Percentiles rank a stretch among this genome's conserved stretches.
phyloP scores from a whole-genome alignment of 2,888 invertebrate species.

The Salticus scenicus region DNA sequence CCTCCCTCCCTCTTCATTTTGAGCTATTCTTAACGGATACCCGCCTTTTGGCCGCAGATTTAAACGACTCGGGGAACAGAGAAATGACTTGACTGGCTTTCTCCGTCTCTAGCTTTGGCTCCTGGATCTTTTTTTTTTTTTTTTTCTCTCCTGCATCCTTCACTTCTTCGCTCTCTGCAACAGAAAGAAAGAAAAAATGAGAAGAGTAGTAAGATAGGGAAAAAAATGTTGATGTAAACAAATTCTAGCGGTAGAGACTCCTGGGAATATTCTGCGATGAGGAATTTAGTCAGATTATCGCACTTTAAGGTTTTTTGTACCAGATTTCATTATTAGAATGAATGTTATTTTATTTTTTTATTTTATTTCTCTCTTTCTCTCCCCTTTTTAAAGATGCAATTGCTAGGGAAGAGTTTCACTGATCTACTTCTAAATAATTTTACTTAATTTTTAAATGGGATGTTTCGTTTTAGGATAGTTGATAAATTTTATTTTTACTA shows the following conservation, averaged over 20 bases:
- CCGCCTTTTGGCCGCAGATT: constrained; percentile 65
- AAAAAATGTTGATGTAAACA: not conserved
- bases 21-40: constrained; percentile 52
- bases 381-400: too few relatives aligned
- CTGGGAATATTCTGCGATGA: not conserved
- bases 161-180: not conserved
- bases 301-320: too few relatives aligned
- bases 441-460: too few relatives aligned
- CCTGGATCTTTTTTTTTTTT: not conserved
- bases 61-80: constrained; percentile 44
- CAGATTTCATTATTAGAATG: too few relatives aligned
- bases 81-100: constrained; percentile 14
- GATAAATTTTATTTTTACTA: too few relatives aligned
- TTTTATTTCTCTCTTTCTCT: too few relatives aligned
- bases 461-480: too few relatives aligned
- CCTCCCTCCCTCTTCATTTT: constrained; percentile 25
- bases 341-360: too few relatives aligned
- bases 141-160: not conserved
- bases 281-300: not conserved
- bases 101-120: not conserved
- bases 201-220: not conserved
- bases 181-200: not conserved
- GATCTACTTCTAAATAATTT: too few relatives aligned
- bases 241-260: not conserved
- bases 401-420: too few relatives aligned